Base-by-base conservation (phyloP, 1,140 invertebrate genomes). In the Papilio glaucus region DNA sequence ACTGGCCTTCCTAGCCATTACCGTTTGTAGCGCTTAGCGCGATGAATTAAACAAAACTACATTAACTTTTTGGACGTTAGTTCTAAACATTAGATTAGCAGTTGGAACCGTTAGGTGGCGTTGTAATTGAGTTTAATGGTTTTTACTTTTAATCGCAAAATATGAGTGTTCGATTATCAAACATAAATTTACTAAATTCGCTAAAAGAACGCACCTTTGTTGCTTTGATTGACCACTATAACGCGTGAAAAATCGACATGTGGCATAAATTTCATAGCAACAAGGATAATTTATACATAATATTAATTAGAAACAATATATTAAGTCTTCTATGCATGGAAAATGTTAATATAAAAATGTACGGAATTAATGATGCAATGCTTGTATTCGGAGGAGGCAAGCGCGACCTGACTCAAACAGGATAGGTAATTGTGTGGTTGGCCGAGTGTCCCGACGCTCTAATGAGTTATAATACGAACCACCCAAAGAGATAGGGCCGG, bases 391-490 rank as follows among this genome's bases (percentile, higher is more conserved):
- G 9, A 18, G 13, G 21, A 68, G 21, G 65, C 38, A 26, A 39
- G 24, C 67, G 71, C 45, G 61, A 73, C 69, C 68, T 71, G 77
- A 78, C 78, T 83, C 71, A 76, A 76, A 80, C 73, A 72, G 80
- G 72, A 84, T 87, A n/a, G n/a, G n/a, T n/a, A 86, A 87, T 89
- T 85, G 84, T 82, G 79, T 81, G 76, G 77, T 78, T 79, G 74
- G 68, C 75, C 77, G 77, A 72, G 77, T 83, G 80, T 82, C 78
- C 71, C 74, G 75, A 38, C 61, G 67, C 69, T 85, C 84, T 89
- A 87, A 89, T 88, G 84, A 87, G 82, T 86, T 83, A 83, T 87
- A 88, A 88, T 89, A 87, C 83, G 84, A 81, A 73, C 85, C 85
- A 88, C 87, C 85, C 85, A 88, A 76, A 63, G 76, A 72, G 84